A percentile compares a stretch with the other conserved stretches of the same genome.
Evolutionary conservation across 2,797 vertebrate species (phyloP).

Genomic region (Enteromius paludinosus): DNA sequence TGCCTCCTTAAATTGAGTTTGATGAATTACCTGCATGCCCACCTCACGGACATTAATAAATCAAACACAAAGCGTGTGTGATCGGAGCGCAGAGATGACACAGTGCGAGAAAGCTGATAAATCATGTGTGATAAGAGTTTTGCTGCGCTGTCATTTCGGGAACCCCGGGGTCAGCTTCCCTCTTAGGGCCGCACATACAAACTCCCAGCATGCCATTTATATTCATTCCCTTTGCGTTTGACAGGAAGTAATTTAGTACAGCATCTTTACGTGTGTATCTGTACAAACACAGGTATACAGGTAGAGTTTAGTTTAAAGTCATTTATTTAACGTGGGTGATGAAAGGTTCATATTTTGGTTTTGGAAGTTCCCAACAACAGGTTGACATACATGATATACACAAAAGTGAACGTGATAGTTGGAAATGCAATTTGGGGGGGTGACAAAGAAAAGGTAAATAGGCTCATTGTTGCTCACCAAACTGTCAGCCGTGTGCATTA

Average conservation of each 20-base stretch:
- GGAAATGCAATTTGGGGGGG: background rate
- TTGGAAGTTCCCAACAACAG: too few relatives aligned
- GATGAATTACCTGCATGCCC: slow-evolving; percentile 77
- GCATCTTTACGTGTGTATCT: background rate
- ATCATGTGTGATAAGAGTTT: slow-evolving; percentile 76
- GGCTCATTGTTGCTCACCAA: background rate
- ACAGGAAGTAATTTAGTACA: slow-evolving; percentile 33
- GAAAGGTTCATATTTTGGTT: too few relatives aligned
- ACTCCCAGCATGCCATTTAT: slow-evolving; percentile 62
- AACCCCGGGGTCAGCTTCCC: slow-evolving; percentile 68
- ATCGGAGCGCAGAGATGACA: slow-evolving; percentile 69
- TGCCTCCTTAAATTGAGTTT: slow-evolving; percentile 76
- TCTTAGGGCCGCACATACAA: slow-evolving; percentile 65
- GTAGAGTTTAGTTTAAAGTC: background rate
- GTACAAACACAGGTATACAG: background rate
- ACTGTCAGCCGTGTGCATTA: background rate
- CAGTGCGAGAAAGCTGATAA: slow-evolving; percentile 75
- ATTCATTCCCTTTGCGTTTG: slow-evolving; percentile 24
- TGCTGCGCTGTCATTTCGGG: slow-evolving; percentile 55
- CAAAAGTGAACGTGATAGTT: background rate
- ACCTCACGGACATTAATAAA: slow-evolving; percentile 77
- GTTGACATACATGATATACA: background rate
- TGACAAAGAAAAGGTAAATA: background rate
- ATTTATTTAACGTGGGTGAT: too few relatives aligned
- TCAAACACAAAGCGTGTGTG: slow-evolving; percentile 73